A percentile compares a stretch with the other conserved stretches of the same genome.
Evolutionary conservation across 2,113 vertebrate species (phyloP).

Genomic region (Antechinus flavipes): DNA sequence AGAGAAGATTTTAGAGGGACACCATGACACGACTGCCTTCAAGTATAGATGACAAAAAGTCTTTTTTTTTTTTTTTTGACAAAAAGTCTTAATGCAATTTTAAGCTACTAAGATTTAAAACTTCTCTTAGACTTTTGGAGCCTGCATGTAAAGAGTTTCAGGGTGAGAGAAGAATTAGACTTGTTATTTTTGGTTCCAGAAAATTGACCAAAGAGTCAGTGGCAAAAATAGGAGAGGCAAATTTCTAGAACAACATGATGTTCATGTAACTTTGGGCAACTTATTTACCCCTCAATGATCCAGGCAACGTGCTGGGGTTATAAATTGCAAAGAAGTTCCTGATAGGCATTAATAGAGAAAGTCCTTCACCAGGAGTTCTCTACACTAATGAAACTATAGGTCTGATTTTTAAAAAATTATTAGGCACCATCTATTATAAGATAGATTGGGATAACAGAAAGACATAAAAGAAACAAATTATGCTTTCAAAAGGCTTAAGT

Average conservation of each 20-base stretch:
- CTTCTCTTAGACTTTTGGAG: background rate
- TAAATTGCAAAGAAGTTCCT: background rate
- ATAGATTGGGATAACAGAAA: background rate
- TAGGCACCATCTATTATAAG: background rate
- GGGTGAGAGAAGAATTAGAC: background rate
- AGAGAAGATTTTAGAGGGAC: background rate
- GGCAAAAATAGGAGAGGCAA: background rate
- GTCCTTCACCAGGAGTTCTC: background rate
- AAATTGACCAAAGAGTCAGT: background rate
- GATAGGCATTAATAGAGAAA: background rate
- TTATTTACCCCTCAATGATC: background rate
- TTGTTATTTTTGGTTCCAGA: no score
- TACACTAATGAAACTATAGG: background rate
- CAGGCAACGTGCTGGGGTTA: background rate
- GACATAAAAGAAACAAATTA: background rate
- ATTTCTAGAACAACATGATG: background rate
- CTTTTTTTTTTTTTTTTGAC: no score
- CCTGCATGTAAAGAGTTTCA: background rate
- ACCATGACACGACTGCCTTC: no score
- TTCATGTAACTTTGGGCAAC: background rate
- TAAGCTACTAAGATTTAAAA: background rate
- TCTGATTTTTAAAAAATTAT: background rate
- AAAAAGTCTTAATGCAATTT: background rate
- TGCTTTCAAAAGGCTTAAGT: background rate
- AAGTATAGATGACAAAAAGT: no score